These are phyloP conservation scores for Bradypodion ventrale DNA, from an alignment of 2,797 vertebrate species.

Conservation along the genomic window DNA sequence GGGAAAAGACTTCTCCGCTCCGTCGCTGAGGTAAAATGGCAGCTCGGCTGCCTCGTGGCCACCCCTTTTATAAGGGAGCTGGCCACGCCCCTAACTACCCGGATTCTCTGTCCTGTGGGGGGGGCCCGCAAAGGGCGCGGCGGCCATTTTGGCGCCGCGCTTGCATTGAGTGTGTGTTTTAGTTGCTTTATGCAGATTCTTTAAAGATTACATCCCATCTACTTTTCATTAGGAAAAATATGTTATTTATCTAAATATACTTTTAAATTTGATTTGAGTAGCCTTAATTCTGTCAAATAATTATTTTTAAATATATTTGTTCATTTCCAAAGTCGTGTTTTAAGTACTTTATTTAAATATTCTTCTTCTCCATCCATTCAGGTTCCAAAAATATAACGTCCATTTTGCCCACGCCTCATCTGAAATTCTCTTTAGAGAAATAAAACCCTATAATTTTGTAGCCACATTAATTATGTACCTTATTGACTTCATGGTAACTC, in stretches of 20 bases:
- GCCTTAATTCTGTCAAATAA: background rate
- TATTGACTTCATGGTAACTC: background rate
- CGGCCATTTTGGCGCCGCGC: no score
- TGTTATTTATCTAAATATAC: background rate
- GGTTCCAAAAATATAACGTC: background rate
- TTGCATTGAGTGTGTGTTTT: slow-evolving; percentile 32
- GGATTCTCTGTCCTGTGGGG: no score
- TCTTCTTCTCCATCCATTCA: background rate
- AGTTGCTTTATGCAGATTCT: slow-evolving; percentile 14
- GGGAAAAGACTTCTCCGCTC: no score
- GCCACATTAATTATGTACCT: background rate
- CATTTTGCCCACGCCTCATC: no score
- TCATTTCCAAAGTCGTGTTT: background rate
- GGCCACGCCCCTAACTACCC: no score
- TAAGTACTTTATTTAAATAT: background rate
- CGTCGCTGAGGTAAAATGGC: no score
- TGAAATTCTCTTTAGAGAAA: background rate
- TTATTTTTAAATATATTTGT: background rate
- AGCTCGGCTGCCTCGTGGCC: no score
- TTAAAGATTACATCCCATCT: background rate
- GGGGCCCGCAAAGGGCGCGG: no score
- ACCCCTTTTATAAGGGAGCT: no score
- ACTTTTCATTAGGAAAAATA: slow-evolving; percentile 21
- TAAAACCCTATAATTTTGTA: background rate
- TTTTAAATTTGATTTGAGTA: slow-evolving; percentile 29